A percentile compares a stretch with the other conserved stretches of the same genome.
These are phyloP conservation scores for Penaeus indicus DNA, from an alignment of 1,140 invertebrate species.

Conservation along the genomic window DNA sequence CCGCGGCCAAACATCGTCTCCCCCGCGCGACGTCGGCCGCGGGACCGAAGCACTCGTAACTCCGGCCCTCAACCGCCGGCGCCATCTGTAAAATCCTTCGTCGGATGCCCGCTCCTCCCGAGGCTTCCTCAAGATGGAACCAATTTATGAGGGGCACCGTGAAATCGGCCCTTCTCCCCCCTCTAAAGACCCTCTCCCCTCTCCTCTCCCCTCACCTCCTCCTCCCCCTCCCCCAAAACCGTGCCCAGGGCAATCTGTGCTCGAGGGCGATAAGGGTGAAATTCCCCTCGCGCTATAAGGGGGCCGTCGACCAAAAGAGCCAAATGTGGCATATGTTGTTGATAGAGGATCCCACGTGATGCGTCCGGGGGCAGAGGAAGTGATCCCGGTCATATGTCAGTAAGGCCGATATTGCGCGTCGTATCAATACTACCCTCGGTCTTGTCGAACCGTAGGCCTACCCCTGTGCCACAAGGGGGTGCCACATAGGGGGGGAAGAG, in stretches of 20 bases:
- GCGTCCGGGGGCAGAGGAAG: conserved; percentile 34
- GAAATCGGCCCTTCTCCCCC: conserved; percentile 39
- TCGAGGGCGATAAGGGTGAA: background rate
- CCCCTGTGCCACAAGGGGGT: background rate
- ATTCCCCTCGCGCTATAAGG: background rate
- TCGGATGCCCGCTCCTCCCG: background rate
- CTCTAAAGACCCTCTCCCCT: background rate
- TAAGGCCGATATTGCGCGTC: conserved; percentile 54
- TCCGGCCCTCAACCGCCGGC: background rate
- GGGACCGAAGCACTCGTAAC: no score
- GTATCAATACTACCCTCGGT: conserved; percentile 52
- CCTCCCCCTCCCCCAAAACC: background rate
- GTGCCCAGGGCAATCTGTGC: background rate
- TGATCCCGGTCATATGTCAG: conserved; percentile 50
- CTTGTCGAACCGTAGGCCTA: conserved; percentile 59
- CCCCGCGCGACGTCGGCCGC: background rate
- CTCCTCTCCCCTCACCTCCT: background rate
- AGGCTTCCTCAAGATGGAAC: conserved; percentile 41
- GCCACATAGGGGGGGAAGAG: background rate
- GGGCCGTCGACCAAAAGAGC: background rate
- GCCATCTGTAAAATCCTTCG: conserved; percentile 45
- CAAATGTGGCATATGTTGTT: background rate
- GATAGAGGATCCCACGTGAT: background rate
- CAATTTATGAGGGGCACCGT: conserved; percentile 58
- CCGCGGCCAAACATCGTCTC: no score